Conservation (phyloP, 2,113 vertebrate species). For the Burhinus oedicnemus region DNA sequence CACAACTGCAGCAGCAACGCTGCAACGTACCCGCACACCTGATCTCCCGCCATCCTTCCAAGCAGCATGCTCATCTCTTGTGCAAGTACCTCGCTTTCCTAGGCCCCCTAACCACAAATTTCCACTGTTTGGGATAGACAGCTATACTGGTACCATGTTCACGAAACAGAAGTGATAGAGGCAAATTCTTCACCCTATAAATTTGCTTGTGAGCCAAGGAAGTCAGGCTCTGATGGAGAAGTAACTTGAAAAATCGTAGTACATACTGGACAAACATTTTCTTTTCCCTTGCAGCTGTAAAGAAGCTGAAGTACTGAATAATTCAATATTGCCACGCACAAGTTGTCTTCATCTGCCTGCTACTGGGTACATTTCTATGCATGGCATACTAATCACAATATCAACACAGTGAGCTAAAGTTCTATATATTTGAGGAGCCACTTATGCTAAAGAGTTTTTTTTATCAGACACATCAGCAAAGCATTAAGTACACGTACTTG, state of each 20-base stretch:
- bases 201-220: not conserved
- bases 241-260: not conserved
- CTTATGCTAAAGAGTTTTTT: not conserved
- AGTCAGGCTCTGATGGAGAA: not conserved
- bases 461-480: constrained; percentile 1
- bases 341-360: constrained; percentile 9
- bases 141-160: not conserved
- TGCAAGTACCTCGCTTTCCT: not conserved
- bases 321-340: not conserved
- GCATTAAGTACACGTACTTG: not conserved
- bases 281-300: not conserved
- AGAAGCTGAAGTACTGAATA: constrained; percentile 25
- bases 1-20: not conserved
- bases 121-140: not conserved
- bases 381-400: constrained; percentile 1
- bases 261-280: not conserved
- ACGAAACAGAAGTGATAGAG: not conserved
- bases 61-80: not conserved
- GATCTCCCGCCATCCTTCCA: not conserved
- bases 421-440: not conserved
- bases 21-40: rapidly evolving
- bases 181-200: not conserved
- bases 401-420: not conserved
- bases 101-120: rapidly evolving
- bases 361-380: not conserved